Evolutionary conservation across 1,140 invertebrate species (phyloP), one percentile per base, ranked within the genome.

Genomic region (Macrostomum lignano): DNA sequence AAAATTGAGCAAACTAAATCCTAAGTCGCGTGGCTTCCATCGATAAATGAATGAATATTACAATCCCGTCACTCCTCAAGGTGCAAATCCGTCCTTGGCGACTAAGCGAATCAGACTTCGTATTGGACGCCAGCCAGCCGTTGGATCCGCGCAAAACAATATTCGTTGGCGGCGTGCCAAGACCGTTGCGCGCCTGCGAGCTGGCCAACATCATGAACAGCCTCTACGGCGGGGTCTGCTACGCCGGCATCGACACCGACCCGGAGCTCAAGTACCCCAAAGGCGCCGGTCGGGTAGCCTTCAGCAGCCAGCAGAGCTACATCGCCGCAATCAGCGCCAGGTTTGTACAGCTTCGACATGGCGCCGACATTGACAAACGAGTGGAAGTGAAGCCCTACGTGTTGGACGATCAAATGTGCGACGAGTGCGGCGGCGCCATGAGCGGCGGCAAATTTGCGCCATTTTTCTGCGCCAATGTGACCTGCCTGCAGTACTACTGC

Each of bases 181-280:
- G 91, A 41, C 91, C 91, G 1, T 62, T 96, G 3, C 84, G 91
- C 64, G 88, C 91, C 48, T 68, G 75, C 77, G 52, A 57, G 58
- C 61, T 98, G 44, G 88, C 88, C 17, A 84, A 88, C 74, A 93
- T 94, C 31, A 93, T 98, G 81, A 81, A 96, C 60, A 68, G 79
- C 42, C 63, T 93, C 38, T 98, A 94, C 55, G 91, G 91, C 7
- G 82, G 81, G 24, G 88, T 98, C 6, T 93, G 86, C 52, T 96
- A 96, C 64, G 88, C 88, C 29, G 88, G 88, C 36, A 96, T 98
- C 48, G 91, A 98, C 55, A 96, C 86, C 2, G 91, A 98, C 60
- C 88, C 88, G 1, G 88, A 96, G 58, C 66, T 98, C 21, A 94
- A 96, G 52, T 98, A 98, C 61, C 91, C 91, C 0, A 98, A 98